Percentiles rank a stretch among this genome's conserved stretches.
Evolutionary conservation across 2,888 invertebrate genomes (phyloP).

Genomic region (Drosophila kokeensis): DNA sequence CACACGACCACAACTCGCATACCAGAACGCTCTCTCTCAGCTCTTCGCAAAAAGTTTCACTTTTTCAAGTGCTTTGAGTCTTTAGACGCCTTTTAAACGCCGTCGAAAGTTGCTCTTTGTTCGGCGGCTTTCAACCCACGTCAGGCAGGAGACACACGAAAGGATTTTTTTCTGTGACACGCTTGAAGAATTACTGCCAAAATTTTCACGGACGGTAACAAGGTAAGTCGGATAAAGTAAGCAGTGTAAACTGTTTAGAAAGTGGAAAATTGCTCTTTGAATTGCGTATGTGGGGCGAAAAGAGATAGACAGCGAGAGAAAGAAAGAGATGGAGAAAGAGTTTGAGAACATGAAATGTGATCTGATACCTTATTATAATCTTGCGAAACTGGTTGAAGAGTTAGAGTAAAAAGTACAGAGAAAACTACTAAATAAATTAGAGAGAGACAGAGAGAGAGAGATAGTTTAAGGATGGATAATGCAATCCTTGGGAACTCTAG

Average conservation of each 20-base stretch:
- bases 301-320: background rate
- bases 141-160: conserved; percentile 35
- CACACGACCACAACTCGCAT: conserved; percentile 29
- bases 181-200: conserved; percentile 83
- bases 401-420: no score
- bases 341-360: background rate
- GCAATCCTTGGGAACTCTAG: background rate
- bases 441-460: background rate
- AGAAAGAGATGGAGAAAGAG: background rate
- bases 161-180: conserved; percentile 75
- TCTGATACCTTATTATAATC: background rate
- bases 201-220: conserved; percentile 86
- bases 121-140: conserved; percentile 15
- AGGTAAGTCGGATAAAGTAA: conserved; percentile 77
- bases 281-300: background rate
- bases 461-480: no score
- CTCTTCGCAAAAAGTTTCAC: background rate
- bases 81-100: conserved; percentile 59
- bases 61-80: conserved; percentile 44
- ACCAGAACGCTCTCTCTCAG: conserved; percentile 8
- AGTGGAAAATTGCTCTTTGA: background rate
- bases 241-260: background rate
- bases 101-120: conserved; percentile 60
- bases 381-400: background rate
- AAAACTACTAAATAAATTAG: background rate